These are phyloP conservation scores for Macroglossus sobrinus DNA, from an alignment of 2,113 vertebrate genomes.

Conservation along the genomic window DNA sequence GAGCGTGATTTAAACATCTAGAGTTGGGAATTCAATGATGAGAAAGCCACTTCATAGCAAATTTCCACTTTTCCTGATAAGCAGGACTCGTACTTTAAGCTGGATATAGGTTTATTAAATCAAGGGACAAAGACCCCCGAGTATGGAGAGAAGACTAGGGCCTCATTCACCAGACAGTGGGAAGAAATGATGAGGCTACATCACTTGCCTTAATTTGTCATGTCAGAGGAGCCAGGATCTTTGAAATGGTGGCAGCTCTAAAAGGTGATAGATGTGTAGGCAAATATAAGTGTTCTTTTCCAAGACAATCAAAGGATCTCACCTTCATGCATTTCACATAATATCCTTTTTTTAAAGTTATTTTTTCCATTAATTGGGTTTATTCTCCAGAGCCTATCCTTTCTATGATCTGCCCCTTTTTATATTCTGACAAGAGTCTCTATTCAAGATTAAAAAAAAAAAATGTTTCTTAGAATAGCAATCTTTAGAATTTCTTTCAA, in stretches of 20 bases:
- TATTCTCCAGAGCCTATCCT: not conserved
- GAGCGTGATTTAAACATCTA: not conserved
- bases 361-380: not conserved
- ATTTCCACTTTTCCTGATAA: not conserved
- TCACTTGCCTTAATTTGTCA: not conserved
- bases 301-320: not conserved
- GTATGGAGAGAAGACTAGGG: not conserved
- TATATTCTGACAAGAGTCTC: not conserved
- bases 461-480: not conserved
- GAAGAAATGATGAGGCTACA: not conserved
- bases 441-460: not conserved
- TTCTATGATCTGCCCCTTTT: not conserved
- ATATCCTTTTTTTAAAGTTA: not conserved
- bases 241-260: not conserved
- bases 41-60: not conserved
- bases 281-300: not conserved
- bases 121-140: not conserved
- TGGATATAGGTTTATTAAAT: not conserved
- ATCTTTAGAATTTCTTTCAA: not conserved
- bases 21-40: not conserved
- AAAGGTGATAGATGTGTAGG: not conserved
- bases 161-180: not conserved
- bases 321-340: not conserved
- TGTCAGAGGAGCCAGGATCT: not conserved
- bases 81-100: not conserved